Evolutionary conservation across 2,797 vertebrate species (phyloP).

Genomic region (Taenioides sp.): DNA sequence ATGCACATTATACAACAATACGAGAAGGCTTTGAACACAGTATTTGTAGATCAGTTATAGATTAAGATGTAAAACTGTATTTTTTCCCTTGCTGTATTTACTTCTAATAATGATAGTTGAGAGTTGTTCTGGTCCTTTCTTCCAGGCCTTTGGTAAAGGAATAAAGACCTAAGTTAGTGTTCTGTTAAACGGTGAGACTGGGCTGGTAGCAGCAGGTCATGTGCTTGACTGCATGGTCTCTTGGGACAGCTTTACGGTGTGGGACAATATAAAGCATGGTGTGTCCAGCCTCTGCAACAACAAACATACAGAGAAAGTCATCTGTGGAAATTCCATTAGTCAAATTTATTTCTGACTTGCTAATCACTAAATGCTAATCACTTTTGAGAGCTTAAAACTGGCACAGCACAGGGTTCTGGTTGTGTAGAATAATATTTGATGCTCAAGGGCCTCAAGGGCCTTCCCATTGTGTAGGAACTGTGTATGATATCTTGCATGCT

Average conservation of each 20-base stretch:
- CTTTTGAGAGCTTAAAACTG: slow-evolving; percentile 14
- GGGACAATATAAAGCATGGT: slow-evolving; percentile 40
- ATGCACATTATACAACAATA: slow-evolving; percentile 30
- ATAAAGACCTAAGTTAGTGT: slow-evolving; percentile 47
- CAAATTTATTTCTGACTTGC: slow-evolving; percentile 20
- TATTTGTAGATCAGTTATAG: slow-evolving; percentile 12
- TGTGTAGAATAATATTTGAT: slow-evolving; percentile 10
- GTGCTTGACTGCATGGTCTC: slow-evolving; percentile 50
- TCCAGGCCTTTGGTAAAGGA: slow-evolving; percentile 63
- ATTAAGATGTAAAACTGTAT: slow-evolving; percentile 12
- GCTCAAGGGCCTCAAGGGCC: slow-evolving; percentile 20
- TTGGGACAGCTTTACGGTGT: slow-evolving; percentile 18
- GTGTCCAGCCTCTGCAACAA: slow-evolving; percentile 17
- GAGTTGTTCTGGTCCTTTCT: slow-evolving; percentile 56
- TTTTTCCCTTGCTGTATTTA: slow-evolving; percentile 20
- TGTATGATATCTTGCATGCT: slow-evolving; percentile 36
- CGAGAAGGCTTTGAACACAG: slow-evolving; percentile 5
- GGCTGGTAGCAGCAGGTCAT: slow-evolving; percentile 28
- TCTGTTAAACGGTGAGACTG: slow-evolving; percentile 59
- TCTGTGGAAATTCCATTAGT: slow-evolving; percentile 12
- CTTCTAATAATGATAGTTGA: slow-evolving; percentile 51
- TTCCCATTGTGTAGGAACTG: background rate
- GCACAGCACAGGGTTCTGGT: slow-evolving; percentile 18
- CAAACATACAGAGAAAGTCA: slow-evolving; percentile 20
- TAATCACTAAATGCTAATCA: slow-evolving; percentile 5